A percentile compares a stretch with the other conserved stretches of the same genome.
These are phyloP conservation scores for Leucophenga maculata DNA, from an alignment of 2,888 invertebrate species.

Conservation along the genomic window DNA sequence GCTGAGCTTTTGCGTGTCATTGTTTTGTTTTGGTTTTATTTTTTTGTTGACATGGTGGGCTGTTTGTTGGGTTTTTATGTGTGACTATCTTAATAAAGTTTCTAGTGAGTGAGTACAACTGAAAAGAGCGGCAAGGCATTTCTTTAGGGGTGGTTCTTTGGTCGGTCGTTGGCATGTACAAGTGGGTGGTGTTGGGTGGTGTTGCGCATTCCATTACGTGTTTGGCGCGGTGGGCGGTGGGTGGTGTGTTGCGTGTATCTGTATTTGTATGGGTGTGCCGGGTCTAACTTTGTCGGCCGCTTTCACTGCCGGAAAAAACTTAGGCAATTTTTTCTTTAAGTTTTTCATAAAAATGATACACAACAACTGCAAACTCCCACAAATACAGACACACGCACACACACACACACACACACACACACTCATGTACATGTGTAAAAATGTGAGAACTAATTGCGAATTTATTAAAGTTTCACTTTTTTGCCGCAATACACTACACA, in stretches of 20 bases:
- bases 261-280: neutral
- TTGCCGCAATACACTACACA: too few species aligned
- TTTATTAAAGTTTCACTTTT: too few species aligned
- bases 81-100: neutral
- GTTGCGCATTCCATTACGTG: too few species aligned
- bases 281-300: neutral
- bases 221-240: too few species aligned
- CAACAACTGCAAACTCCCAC: too few species aligned
- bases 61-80: neutral
- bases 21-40: too few species aligned
- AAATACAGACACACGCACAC: neutral
- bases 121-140: too few species aligned
- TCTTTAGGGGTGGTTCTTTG: too few species aligned
- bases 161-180: too few species aligned
- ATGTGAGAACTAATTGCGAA: too few species aligned
- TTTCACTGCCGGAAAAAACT: neutral
- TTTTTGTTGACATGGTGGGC: neutral
- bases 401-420: neutral
- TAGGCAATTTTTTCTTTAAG: neutral
- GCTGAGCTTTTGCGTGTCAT: too few species aligned
- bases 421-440: neutral
- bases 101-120: neutral
- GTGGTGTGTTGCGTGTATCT: neutral
- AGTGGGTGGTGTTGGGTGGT: too few species aligned
- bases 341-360: neutral